phyloP scores from a whole-genome alignment of 2,797 vertebrate genomes.

The Ctenopoma multispine region DNA sequence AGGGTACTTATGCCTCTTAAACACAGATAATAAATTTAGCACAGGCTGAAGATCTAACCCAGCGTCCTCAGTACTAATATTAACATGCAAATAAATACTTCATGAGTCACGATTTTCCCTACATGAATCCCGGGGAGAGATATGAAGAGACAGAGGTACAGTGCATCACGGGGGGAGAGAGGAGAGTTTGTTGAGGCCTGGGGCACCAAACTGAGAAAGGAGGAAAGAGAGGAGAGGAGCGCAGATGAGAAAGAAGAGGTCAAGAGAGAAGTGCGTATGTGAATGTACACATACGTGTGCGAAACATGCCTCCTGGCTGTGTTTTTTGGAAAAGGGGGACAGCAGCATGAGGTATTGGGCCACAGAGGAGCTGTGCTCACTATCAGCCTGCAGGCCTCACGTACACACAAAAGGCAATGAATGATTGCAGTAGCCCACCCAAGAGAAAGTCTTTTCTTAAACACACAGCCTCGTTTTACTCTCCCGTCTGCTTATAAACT shows the following conservation, averaged over 20 bases:
- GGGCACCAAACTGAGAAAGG: slow-evolving; percentile 46
- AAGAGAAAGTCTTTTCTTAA: slow-evolving; percentile 72
- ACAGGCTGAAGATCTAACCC: slow-evolving; percentile 34
- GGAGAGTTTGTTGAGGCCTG: slow-evolving; percentile 59
- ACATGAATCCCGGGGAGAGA: slow-evolving; percentile 54
- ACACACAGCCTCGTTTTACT: slow-evolving; percentile 70
- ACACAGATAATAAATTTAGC: slow-evolving; percentile 37
- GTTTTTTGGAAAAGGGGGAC: slow-evolving; percentile 74
- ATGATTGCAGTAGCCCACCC: slow-evolving; percentile 69
- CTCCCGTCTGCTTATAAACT: slow-evolving; percentile 58
- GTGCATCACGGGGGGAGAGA: slow-evolving; percentile 44
- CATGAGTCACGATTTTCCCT: slow-evolving; percentile 70
- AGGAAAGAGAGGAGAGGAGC: slow-evolving; percentile 36
- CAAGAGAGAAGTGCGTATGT: slow-evolving; percentile 53
- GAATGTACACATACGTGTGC: slow-evolving; percentile 42
- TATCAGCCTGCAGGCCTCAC: slow-evolving; percentile 68
- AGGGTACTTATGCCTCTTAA: background rate
- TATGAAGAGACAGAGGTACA: slow-evolving; percentile 29
- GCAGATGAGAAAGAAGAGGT: slow-evolving; percentile 59
- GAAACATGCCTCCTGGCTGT: slow-evolving; percentile 65
- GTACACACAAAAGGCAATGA: slow-evolving; percentile 46
- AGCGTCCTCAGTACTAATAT: slow-evolving; percentile 52
- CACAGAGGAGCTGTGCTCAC: slow-evolving; percentile 69
- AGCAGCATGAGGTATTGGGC: slow-evolving; percentile 69
- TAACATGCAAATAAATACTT: slow-evolving; percentile 72